Base-by-base conservation (phyloP, 2,797 vertebrate genomes). In the Enteromius unitaeniatus region DNA sequence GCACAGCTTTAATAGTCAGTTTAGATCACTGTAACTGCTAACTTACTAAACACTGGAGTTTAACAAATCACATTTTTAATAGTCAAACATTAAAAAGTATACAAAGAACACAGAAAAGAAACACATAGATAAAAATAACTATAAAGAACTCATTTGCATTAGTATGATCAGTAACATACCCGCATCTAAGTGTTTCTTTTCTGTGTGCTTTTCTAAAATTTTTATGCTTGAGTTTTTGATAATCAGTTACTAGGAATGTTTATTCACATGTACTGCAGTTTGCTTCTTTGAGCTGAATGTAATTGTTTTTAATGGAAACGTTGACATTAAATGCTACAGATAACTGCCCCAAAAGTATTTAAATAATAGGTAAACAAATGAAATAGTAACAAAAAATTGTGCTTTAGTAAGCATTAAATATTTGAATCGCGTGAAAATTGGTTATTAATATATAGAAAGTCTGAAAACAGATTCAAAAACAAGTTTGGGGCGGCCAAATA, bases 1-100 rank as follows among this genome's bases (percentile, higher is more conserved):
- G 72, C 58, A 47, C 47, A 28, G 23, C 64, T 72, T 53, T 75
- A 42, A 76, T 28, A 73, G 79, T 65, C n/a, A n/a, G 40, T 79
- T 72, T 55, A 40, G 19, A 34, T 45, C 49, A 69, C 65, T 84
- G 26, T 70, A 42, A 42, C 42, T 42, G 42, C 79, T 60, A 78
- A 74, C 13, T 53, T 81, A 79, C 69, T 74, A 42, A 87, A 76
- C 78, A 85, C 86, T 86, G 77, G 74, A 53, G n/a, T 76, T 85
- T 80, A 70, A 31, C 31, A 4, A 70, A 58, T 62, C 51, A 78
- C 55, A 86, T 72, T 77, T 78, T 4, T 23, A 82, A 79, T n/a
- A 72, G 75, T 65, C 42, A 45, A 11, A 45, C 45, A 4, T 47
- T 13, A 47, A 47, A 47, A 14, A 47, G 45, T 47, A 13, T 13